Percentiles rank a stretch among this genome's conserved stretches.
phyloP scores from a whole-genome alignment of 2,113 vertebrate species.

The Peromyscus maniculatus region DNA sequence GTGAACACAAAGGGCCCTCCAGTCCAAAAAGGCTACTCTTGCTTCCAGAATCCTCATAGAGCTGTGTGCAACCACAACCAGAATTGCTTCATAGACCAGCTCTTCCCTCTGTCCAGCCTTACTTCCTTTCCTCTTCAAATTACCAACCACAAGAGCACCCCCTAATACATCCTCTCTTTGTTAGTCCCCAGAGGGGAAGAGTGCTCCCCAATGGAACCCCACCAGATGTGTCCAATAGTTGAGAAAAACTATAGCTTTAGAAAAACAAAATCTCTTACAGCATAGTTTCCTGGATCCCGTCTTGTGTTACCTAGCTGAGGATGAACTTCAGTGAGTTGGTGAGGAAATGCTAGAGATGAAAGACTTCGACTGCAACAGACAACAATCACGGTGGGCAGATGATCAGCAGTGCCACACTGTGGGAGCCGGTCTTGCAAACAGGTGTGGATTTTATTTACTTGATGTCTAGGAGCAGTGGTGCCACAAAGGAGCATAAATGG shows the following conservation, averaged over 20 bases:
- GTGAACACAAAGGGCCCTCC: background rate
- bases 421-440: background rate
- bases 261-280: constrained; percentile 29
- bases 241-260: constrained; percentile 54
- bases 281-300: background rate
- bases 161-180: background rate
- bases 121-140: background rate
- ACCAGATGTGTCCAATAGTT: background rate
- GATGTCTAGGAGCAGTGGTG: background rate
- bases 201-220: background rate
- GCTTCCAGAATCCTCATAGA: background rate
- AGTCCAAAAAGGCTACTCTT: background rate
- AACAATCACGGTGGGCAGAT: background rate
- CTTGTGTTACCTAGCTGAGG: background rate
- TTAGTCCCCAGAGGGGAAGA: background rate
- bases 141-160: background rate
- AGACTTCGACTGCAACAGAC: background rate
- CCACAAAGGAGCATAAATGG: background rate
- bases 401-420: background rate
- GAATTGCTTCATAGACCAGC: background rate
- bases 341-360: constrained; percentile 16
- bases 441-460: background rate
- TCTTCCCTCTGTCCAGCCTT: background rate
- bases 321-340: constrained; percentile 44
- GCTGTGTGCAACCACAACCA: background rate